phyloP scores from a whole-genome alignment of 2,797 vertebrate genomes.

The Eleutherodactylus coqui region DNA sequence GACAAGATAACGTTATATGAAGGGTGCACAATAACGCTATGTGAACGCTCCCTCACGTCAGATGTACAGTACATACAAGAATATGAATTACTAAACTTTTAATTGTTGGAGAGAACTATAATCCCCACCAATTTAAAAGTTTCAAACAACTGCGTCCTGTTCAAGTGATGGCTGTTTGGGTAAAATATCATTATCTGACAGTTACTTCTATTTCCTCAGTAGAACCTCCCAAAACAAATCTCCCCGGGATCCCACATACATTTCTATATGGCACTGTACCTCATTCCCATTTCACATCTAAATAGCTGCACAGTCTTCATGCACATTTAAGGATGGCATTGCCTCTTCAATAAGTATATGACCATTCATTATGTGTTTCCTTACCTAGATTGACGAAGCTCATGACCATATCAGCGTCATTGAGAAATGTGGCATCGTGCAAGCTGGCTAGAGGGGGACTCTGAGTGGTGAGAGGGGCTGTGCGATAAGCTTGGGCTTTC shows the following conservation, averaged over 20 bases:
- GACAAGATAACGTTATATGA: conserved; percentile 4
- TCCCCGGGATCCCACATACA: neutral
- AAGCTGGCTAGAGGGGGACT: conserved; percentile 88
- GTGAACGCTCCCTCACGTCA: too few species aligned
- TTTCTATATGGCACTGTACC: neutral
- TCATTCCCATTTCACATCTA: neutral
- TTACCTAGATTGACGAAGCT: conserved; percentile 99
- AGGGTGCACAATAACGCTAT: too few species aligned
- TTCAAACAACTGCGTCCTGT: neutral
- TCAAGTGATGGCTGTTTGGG: neutral
- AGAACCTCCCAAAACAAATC: neutral
- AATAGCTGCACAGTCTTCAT: conserved; percentile 1
- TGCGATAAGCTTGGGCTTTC: conserved; percentile 85
- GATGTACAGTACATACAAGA: too few species aligned
- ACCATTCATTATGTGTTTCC: conserved; percentile 60
- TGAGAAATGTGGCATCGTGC: conserved; percentile 95
- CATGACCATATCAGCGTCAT: conserved; percentile 99
- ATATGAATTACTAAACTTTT: neutral
- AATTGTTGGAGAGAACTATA: neutral
- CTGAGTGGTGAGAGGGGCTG: conserved; percentile 84
- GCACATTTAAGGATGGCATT: neutral
- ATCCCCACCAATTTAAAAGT: neutral
- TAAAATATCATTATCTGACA: conserved; percentile 32
- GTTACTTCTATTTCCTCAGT: conserved; percentile 5
- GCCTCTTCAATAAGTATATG: neutral